Conservation (phyloP, 2,797 vertebrate species). For the Bovichtus variegatus region DNA sequence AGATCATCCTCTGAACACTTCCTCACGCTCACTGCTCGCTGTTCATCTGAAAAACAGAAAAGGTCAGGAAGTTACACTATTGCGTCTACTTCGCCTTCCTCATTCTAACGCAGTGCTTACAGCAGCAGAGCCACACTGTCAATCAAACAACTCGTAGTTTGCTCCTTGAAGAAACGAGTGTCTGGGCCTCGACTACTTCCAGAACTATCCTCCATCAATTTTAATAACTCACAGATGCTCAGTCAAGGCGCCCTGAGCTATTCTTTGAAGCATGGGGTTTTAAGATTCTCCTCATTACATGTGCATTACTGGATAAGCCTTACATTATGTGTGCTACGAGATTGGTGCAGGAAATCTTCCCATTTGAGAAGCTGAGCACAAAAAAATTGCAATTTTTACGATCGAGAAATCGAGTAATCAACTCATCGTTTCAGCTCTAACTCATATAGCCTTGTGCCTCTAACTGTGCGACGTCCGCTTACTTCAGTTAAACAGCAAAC, state of each 20-base stretch:
- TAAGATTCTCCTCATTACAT: constrained; percentile 43
- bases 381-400: background rate
- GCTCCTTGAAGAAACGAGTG: constrained; percentile 8
- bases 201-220: constrained; percentile 24
- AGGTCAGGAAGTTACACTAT: constrained; percentile 30
- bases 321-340: constrained; percentile 52
- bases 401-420: background rate
- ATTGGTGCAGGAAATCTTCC: background rate
- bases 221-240: constrained; percentile 40
- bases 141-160: constrained; percentile 17
- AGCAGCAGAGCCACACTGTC: background rate
- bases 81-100: constrained; percentile 6
- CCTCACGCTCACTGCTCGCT: constrained; percentile 53
- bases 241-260: constrained; percentile 23
- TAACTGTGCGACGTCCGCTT: background rate
- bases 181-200: constrained; percentile 11
- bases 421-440: background rate
- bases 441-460: background rate
- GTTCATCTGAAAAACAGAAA: constrained; percentile 77
- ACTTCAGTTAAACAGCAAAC: background rate
- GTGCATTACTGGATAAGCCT: constrained; percentile 39
- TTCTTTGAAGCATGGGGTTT: constrained; percentile 52
- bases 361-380: background rate
- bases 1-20: constrained; percentile 70
- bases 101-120: background rate